Base-by-base conservation (phyloP, 2,113 vertebrate genomes). In the Oenanthe oenanthe region DNA sequence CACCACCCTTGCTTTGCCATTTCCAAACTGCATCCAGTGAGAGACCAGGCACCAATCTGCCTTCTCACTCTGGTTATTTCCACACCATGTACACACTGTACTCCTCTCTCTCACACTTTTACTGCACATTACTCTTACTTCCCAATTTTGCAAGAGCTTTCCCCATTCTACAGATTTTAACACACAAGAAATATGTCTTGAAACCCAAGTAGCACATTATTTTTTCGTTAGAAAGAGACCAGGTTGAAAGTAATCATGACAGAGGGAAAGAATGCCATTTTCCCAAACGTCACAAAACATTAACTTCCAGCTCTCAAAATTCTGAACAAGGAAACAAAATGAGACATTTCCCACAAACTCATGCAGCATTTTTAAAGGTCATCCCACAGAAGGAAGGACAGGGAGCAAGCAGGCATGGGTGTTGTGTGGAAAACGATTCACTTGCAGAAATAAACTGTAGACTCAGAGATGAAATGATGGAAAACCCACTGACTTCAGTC, bases 401-500 rank as follows among this genome's bases (percentile, higher is more conserved):
- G 32, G 16, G 77, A 31, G 19, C 42, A 92, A 85, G 67, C 18
- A 80, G 36, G 43, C 79, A 76, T 11, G 56, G 15, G 34, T 76
- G n/a, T 31, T 77, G 7, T 21, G 56, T 67, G 40, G 47, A 90
- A 93, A 94, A 57, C 77, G 2, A 94, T 87, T 92, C 77, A 89
- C 34, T 92, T 77, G 79, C 60, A 93, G 85, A 80, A 85, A 89
- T 65, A 71, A 86, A 62, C 24, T 79, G 34, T 29, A 93, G 58
- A 85, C n/a, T 88, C 77, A 71, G 72, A 92, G 31, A 17, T 22
- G 81, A 87, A 91, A 94, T 43, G 31, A 92, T 48, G 88, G 93
- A 96, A 97, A 95, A 85, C 9, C 63, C 71, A 71, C 34, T 70
- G 63, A 90, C 38, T 88, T 62, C 56, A 88, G 45, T 67, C 47